Percentiles rank a stretch among this genome's conserved stretches.
Conservation (phyloP, 2,113 vertebrate genomes). For the Odontesthes bonariensis region DNA sequence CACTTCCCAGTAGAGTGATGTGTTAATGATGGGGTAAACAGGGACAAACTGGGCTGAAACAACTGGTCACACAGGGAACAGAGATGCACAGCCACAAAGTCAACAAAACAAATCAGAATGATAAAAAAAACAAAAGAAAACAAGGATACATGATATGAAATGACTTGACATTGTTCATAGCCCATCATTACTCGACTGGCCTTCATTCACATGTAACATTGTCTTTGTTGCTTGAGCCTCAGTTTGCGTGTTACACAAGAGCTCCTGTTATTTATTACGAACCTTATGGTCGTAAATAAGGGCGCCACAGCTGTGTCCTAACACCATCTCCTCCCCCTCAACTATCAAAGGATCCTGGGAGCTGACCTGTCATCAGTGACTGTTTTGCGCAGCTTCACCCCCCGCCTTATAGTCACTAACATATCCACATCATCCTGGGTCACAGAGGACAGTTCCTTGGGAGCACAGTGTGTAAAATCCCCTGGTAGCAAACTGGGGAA, state of each 20-base stretch:
- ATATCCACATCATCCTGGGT: slow-evolving; percentile 87
- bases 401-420: slow-evolving; percentile 94
- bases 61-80: slow-evolving; percentile 48
- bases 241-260: slow-evolving; percentile 49
- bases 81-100: slow-evolving; percentile 53
- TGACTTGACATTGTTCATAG: slow-evolving; percentile 37
- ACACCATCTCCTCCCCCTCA: slow-evolving; percentile 19
- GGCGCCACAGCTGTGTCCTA: slow-evolving; percentile 24
- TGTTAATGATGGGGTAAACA: slow-evolving; percentile 31
- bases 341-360: slow-evolving; percentile 91
- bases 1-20: slow-evolving; percentile 11
- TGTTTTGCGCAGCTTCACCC: slow-evolving; percentile 93
- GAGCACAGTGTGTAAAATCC: slow-evolving; percentile 40
- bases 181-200: slow-evolving; percentile 50
- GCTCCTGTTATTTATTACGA: slow-evolving; percentile 47
- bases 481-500: slow-evolving; percentile 80
- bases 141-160: slow-evolving; percentile 67
- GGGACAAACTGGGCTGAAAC: slow-evolving; percentile 43
- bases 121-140: slow-evolving; percentile 56
- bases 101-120: slow-evolving; percentile 48
- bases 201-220: slow-evolving; percentile 44
- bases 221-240: slow-evolving; percentile 50
- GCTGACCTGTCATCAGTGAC: slow-evolving; percentile 94
- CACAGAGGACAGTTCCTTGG: slow-evolving; percentile 56
- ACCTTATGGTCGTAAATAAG: slow-evolving; percentile 51